Evolutionary conservation across 2,797 vertebrate species (phyloP), one percentile per base, ranked within the genome.

Genomic region (Podargus strigoides): DNA sequence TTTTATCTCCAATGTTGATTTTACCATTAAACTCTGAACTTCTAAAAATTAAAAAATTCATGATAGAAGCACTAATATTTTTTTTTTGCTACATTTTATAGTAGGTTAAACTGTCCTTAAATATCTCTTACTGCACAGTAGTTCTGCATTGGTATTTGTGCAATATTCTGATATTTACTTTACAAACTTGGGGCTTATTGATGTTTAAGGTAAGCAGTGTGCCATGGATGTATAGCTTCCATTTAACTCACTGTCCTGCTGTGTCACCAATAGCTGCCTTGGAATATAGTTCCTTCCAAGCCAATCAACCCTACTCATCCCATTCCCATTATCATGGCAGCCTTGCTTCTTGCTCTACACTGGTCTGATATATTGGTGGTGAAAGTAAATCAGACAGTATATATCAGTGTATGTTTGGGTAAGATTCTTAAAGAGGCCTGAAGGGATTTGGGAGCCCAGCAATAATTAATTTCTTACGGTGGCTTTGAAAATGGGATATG

Each of bases 401-500:
- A 30, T 63, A 70, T 82, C 39, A n/a, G 2, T 53, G 37, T 73
- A 37, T 80, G 68, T 64, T 90, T 81, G 66, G 69, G 22, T 39
- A 66, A 66, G 76, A 55, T 84, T 91, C 52, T 81, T 77, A 63
- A 73, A 69, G 69, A 92, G 62, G 42, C 62, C 89, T 87, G 66
- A 66, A 82, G 76, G 64, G 73, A 81, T 92, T 76, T 89, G 59
- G 76, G 58, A 90, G 50, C 70, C 69, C 62, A 88, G 42, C 34
- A 88, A 37, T 72, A 86, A 88, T 89, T 68, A 68, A 90, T 92
- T 95, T 85, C 55, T 41, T 87, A 76, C 0, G 2, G 82, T 84
- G 62, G 36, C 78, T 93, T 94, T 93, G 73, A 84, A 87, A 94
- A 81, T 42, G 76, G 52, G 66, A 81, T 84, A n/a, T 50, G 26